Conservation (phyloP, 2,888 invertebrate species). For the Hirudinaria manillensis region DNA sequence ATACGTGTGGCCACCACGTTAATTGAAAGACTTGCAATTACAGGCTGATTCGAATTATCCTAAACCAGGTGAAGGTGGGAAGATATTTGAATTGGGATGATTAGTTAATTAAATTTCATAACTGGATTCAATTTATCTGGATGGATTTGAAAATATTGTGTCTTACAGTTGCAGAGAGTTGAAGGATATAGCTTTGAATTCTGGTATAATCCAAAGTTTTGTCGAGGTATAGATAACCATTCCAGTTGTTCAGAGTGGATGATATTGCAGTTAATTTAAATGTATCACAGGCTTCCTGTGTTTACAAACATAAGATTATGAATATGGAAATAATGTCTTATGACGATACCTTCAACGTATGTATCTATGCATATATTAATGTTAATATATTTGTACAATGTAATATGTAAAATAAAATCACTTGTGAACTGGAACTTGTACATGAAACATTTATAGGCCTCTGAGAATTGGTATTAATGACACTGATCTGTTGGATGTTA, state of each 20-base stretch:
- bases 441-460: too few species aligned
- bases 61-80: not conserved
- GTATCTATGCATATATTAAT: too few species aligned
- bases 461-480: too few species aligned
- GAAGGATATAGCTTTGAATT: not conserved
- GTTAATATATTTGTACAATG: not conserved
- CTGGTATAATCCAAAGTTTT: not conserved
- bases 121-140: not conserved
- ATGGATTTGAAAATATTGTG: not conserved
- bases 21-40: not conserved
- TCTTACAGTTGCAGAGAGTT: not conserved
- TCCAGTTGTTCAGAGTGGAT: not conserved
- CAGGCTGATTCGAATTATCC: not conserved
- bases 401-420: not conserved
- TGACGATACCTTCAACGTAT: too few species aligned
- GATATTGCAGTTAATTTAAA: conserved; percentile 7
- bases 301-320: conserved; percentile 23
- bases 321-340: not conserved
- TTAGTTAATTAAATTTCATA: too few species aligned
- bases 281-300: conserved; percentile 21
- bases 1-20: conserved; percentile 5
- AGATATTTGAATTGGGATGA: not conserved
- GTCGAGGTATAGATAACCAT: not conserved
- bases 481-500: too few species aligned
- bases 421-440: too few species aligned